Base-by-base conservation (phyloP, 2,797 vertebrate species). In the Iguana delicatissima region DNA sequence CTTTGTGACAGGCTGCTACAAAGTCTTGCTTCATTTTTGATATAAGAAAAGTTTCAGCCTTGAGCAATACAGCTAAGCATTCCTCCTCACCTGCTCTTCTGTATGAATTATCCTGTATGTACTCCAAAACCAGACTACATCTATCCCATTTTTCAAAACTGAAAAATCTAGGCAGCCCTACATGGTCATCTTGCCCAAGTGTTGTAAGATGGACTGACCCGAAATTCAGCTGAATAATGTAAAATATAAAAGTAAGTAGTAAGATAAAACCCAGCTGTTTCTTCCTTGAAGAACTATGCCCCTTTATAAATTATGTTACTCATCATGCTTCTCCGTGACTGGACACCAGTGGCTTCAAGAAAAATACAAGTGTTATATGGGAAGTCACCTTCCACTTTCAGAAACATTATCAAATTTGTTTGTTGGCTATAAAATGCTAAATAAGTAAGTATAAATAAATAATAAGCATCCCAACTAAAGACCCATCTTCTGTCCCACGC, bases 81-180 rank as follows among this genome's bases (percentile, higher is more conserved):
- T 32, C 55, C 5, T 74, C 29, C 80, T 46, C 26, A 46, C 29
- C 72, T 84, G 29, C 22, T 74, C 59, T 87, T 67, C 62, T 50
- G 12, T 84, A 67, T 88, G 79, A 88, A 82, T 73, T 73, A 82
- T 24, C 42, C 52, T 46, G 35, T 20, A 80, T 52, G 46, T 80
- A 72, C 4, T 32, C 67, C 50, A 52, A 73, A 82, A 82, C 46
- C 52, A 73, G n/a, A 2, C 7, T 8, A 64, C 4, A 7, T 13
- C 38, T 72, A 14, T 20, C 8, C 42, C 4, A 73, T 14, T 73
- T 74, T 90, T 62, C 50, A 3, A 82, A 82, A 72, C 26, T 80
- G 67, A 72, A 80, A 57, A 46, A 67, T 72, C 16, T 57, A 73
- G 77, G 35, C 35, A 72, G 8, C 81, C 52, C 52, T 38, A 46